Conservation (phyloP, 2,797 vertebrate genomes). For the Natrix natrix region DNA sequence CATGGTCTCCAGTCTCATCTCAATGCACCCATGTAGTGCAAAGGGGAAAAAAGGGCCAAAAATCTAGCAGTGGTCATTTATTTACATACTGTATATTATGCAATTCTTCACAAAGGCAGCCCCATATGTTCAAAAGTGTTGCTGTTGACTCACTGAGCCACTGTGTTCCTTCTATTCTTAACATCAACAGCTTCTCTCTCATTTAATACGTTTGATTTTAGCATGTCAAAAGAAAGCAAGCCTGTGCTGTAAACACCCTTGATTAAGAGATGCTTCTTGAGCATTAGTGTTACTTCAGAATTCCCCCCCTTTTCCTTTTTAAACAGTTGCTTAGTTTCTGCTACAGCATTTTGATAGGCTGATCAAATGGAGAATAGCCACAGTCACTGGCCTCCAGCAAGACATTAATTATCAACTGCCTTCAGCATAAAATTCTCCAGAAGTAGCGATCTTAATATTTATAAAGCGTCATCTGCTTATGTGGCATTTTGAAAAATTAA, state of each 20-base stretch:
- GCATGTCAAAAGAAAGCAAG: neutral
- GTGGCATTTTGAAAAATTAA: constrained; percentile 19
- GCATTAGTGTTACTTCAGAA: neutral
- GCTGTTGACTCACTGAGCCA: neutral
- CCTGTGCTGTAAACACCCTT: neutral
- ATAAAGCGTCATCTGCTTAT: constrained; percentile 4
- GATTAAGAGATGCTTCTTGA: neutral
- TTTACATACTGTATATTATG: neutral
- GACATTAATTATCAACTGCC: constrained; percentile 33
- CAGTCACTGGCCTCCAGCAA: constrained; percentile 30
- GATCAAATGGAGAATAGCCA: neutral
- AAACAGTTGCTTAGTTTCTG: neutral
- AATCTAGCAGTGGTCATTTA: neutral
- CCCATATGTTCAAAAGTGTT: neutral
- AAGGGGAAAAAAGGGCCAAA: neutral
- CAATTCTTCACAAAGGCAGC: neutral
- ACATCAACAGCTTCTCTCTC: neutral
- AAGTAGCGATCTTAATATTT: constrained; percentile 10
- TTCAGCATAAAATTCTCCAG: constrained; percentile 20
- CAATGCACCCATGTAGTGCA: neutral
- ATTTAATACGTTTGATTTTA: neutral
- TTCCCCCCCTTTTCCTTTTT: neutral
- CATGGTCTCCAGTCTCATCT: neutral
- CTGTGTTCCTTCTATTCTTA: neutral
- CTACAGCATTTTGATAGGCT: neutral